These are phyloP conservation scores for Lagenorhynchus albirostris DNA, from an alignment of 2,113 vertebrate species.

Conservation along the genomic window DNA sequence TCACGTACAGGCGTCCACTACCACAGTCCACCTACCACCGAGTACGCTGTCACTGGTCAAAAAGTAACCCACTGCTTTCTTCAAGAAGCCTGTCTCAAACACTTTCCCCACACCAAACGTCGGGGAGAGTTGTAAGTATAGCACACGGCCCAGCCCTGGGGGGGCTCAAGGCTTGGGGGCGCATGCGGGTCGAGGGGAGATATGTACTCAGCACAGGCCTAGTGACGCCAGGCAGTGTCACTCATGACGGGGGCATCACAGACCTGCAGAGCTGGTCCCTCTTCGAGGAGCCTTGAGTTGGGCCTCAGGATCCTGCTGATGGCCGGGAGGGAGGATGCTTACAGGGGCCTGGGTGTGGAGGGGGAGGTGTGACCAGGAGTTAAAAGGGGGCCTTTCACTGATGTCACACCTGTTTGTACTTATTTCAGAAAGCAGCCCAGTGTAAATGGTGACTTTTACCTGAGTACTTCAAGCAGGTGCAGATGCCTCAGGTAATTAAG, in stretches of 20 bases:
- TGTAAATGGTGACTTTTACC: neutral
- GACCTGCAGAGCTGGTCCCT: neutral
- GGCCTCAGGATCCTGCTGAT: neutral
- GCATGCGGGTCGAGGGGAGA: rapidly evolving
- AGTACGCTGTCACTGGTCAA: neutral
- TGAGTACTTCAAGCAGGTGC: neutral
- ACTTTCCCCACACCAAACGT: neutral
- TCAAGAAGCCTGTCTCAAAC: neutral
- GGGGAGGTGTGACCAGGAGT: neutral
- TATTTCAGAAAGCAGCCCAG: neutral
- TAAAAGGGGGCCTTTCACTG: neutral
- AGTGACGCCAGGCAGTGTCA: neutral
- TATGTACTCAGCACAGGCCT: neutral
- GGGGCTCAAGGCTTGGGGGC: too few relatives aligned
- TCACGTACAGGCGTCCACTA: neutral
- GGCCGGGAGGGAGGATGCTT: neutral
- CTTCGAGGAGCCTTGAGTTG: neutral
- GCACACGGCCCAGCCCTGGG: neutral
- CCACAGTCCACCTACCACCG: neutral
- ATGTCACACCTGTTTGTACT: neutral
- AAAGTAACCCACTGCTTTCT: neutral
- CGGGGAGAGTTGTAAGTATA: neutral
- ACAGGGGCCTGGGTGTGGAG: neutral
- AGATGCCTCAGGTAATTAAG: neutral
- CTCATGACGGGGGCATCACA: neutral